Evolutionary conservation across 2,888 invertebrate genomes (phyloP).

Genomic region (Phanerotoma sp.): DNA sequence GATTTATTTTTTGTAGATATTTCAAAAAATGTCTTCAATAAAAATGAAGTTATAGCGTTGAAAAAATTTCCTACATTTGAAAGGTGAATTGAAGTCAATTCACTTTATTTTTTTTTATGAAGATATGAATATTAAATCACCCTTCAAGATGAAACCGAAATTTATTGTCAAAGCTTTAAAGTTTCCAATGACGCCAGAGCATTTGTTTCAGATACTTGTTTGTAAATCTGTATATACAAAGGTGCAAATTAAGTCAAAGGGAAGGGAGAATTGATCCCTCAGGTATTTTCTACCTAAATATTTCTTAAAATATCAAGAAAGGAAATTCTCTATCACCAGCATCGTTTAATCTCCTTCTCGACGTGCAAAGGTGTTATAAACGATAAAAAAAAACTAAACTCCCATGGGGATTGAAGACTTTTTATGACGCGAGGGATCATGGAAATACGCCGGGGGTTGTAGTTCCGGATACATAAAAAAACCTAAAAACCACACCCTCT

Average conservation of each 20-base stretch:
- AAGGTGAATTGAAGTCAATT: too few species aligned
- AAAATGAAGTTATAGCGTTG: too few species aligned
- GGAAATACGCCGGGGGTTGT: conserved; percentile 6
- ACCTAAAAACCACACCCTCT: background rate
- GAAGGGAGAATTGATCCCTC: background rate
- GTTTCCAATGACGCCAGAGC: too few species aligned
- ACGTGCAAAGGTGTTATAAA: conserved; percentile 15
- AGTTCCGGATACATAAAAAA: conserved; percentile 9
- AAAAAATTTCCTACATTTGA: too few species aligned
- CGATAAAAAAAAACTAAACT: conserved; percentile 10
- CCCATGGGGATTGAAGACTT: conserved; percentile 11
- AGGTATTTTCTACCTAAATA: background rate
- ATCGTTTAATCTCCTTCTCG: conserved; percentile 11
- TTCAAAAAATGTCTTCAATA: too few species aligned
- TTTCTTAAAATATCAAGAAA: conserved; percentile 6
- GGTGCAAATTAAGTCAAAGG: too few species aligned
- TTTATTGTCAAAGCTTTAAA: too few species aligned
- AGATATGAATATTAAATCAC: too few species aligned
- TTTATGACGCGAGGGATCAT: conserved; percentile 12
- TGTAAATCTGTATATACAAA: background rate
- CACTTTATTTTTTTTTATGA: too few species aligned
- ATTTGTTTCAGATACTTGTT: too few species aligned
- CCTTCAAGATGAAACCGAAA: too few species aligned
- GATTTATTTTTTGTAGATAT: too few species aligned
- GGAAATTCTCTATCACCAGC: conserved; percentile 4